A percentile compares a stretch with the other conserved stretches of the same genome.
Conservation (phyloP, 1,140 invertebrate species). For the Drosophila kikkawai region DNA sequence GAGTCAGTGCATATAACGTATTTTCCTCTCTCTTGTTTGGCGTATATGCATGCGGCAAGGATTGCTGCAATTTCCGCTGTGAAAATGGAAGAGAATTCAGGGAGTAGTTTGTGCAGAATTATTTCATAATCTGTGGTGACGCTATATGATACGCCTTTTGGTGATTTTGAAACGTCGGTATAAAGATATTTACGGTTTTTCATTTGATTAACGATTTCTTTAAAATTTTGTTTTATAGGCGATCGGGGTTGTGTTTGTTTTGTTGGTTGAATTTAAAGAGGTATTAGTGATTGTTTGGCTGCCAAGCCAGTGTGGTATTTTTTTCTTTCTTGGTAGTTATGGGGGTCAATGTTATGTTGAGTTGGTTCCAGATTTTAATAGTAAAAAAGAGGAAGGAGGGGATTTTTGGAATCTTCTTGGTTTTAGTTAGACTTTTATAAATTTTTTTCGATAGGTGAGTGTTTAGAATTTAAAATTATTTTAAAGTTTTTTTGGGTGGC, state of each 20-base stretch:
- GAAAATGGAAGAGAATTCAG: neutral
- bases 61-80: neutral
- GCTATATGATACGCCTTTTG: too few species aligned
- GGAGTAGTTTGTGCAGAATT: neutral
- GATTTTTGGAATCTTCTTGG: too few species aligned
- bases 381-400: too few species aligned
- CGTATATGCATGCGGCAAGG: constrained; percentile 7
- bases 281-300: neutral
- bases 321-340: neutral
- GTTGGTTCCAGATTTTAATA: neutral
- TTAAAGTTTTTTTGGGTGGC: neutral
- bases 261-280: too few species aligned
- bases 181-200: too few species aligned
- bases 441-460: neutral
- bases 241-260: too few species aligned
- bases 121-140: too few species aligned
- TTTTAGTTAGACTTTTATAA: neutral
- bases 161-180: too few species aligned
- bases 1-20: constrained; percentile 10
- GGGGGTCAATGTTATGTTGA: too few species aligned
- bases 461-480: constrained; percentile 2
- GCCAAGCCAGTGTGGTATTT: neutral
- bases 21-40: constrained; percentile 9
- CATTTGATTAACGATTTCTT: too few species aligned
- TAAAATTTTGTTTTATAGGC: too few species aligned